Evolutionary conservation across 2,888 invertebrate species (phyloP).

Genomic region (Lithosia quadra): DNA sequence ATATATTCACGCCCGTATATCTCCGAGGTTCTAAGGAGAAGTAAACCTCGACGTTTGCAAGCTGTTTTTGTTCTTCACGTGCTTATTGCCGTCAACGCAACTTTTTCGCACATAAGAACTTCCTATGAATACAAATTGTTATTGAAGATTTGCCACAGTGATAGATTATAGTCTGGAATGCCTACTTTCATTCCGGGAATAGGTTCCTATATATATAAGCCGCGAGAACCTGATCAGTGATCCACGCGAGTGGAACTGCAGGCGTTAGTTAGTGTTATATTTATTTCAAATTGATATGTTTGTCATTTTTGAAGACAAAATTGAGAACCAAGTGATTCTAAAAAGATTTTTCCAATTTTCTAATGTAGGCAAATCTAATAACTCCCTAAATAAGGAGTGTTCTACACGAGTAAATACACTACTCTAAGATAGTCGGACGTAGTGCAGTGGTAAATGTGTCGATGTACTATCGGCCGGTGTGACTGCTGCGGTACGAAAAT

Average conservation of each 20-base stretch:
- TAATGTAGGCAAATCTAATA: neutral
- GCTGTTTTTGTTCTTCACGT: neutral
- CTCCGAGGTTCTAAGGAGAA: neutral
- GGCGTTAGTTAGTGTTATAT: too few species aligned
- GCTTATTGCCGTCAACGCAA: neutral
- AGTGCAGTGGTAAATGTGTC: slow-evolving; percentile 19
- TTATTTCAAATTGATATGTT: too few species aligned
- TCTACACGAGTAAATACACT: slow-evolving; percentile 6
- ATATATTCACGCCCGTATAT: slow-evolving; percentile 1
- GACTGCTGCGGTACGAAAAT: slow-evolving; percentile 20
- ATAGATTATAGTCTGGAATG: too few species aligned
- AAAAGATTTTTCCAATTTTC: neutral
- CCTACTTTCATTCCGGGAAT: too few species aligned
- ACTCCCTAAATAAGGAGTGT: neutral
- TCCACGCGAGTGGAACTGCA: too few species aligned
- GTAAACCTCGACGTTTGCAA: neutral
- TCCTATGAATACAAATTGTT: too few species aligned
- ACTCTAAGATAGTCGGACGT: slow-evolving; percentile 16
- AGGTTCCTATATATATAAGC: too few species aligned
- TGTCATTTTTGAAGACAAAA: too few species aligned
- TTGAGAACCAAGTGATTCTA: neutral
- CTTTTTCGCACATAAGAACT: too few species aligned
- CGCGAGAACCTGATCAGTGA: too few species aligned
- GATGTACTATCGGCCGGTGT: slow-evolving; percentile 23
- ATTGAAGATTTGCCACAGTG: too few species aligned